Evolutionary conservation across 2,113 vertebrate species (phyloP).

Genomic region (Setophaga coronata): DNA sequence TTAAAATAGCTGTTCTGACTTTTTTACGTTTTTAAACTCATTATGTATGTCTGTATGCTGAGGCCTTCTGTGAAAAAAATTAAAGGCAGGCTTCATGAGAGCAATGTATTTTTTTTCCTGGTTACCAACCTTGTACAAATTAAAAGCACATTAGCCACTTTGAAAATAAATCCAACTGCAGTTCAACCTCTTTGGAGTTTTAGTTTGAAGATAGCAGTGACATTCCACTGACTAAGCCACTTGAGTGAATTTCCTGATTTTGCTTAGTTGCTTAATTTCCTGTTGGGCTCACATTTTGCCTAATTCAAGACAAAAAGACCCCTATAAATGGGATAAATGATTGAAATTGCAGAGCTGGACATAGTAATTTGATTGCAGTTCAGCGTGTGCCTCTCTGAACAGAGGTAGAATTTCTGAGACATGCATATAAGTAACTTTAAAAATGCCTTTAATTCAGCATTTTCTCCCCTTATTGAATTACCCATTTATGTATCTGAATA

Average conservation of each 20-base stretch:
- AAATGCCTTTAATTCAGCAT: constrained; percentile 14
- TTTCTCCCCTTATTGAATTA: constrained; percentile 42
- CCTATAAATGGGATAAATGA: constrained; percentile 54
- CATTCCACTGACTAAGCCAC: constrained; percentile 46
- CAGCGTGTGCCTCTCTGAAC: constrained; percentile 8
- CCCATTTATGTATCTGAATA: not conserved
- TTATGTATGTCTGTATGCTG: not conserved
- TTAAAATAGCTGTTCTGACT: not conserved
- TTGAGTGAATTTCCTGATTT: constrained; percentile 69
- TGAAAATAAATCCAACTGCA: constrained; percentile 49
- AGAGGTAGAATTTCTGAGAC: constrained; percentile 37
- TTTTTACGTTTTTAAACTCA: not conserved
- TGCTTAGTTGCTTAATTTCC: constrained; percentile 66
- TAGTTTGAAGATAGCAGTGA: constrained; percentile 47
- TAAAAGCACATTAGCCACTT: constrained; percentile 64
- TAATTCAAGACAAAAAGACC: constrained; percentile 62
- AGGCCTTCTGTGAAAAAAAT: not conserved
- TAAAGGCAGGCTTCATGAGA: not conserved
- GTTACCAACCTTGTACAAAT: constrained; percentile 32
- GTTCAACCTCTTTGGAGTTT: constrained; percentile 29
- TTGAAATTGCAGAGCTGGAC: constrained; percentile 56
- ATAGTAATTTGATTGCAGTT: constrained; percentile 36
- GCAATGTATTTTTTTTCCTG: not conserved
- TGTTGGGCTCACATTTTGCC: constrained; percentile 61
- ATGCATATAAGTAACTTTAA: not conserved